These are phyloP conservation scores for Eulacestoma nigropectus DNA, from an alignment of 2,113 vertebrate genomes.

Conservation along the genomic window DNA sequence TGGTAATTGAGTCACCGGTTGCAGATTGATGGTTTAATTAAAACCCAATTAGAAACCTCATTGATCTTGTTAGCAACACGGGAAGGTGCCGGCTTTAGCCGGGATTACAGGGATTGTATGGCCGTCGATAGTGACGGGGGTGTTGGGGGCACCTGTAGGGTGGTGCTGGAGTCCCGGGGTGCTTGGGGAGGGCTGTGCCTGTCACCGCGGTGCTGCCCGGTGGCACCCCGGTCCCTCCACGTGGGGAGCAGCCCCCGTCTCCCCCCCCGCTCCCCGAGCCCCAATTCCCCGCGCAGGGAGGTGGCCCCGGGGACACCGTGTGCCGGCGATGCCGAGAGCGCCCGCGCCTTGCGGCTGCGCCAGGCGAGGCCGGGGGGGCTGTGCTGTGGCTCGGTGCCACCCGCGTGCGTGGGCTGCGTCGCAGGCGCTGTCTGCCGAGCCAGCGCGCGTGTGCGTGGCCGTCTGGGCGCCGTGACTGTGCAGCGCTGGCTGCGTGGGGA, in stretches of 20 bases:
- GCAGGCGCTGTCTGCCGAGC: slow-evolving; percentile 38
- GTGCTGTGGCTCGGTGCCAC: neutral
- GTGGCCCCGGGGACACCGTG: neutral
- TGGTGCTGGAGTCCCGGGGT: fast-evolving
- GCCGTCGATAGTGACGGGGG: neutral
- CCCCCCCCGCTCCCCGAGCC: neutral
- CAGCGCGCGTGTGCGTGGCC: slow-evolving; percentile 7
- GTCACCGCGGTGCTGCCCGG: fast-evolving
- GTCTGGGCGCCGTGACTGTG: slow-evolving; percentile 41
- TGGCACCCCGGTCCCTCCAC: neutral
- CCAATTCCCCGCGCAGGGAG: neutral
- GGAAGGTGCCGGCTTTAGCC: slow-evolving; percentile 28
- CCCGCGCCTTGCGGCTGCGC: neutral
- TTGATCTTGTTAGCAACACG: slow-evolving; percentile 63
- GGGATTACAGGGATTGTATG: neutral
- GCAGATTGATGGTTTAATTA: slow-evolving; percentile 73
- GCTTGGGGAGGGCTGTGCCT: fast-evolving
- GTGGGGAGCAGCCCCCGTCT: neutral
- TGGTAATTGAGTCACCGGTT: slow-evolving; percentile 56
- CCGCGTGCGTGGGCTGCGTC: neutral
- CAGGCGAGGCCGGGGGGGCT: neutral
- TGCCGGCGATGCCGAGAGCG: neutral
- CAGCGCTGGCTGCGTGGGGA: slow-evolving; percentile 17
- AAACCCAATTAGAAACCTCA: slow-evolving; percentile 69
- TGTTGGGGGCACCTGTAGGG: neutral